These are phyloP conservation scores for Chamaetylas fuelleborni DNA, from an alignment of 2,113 vertebrate species.

Conservation along the genomic window DNA sequence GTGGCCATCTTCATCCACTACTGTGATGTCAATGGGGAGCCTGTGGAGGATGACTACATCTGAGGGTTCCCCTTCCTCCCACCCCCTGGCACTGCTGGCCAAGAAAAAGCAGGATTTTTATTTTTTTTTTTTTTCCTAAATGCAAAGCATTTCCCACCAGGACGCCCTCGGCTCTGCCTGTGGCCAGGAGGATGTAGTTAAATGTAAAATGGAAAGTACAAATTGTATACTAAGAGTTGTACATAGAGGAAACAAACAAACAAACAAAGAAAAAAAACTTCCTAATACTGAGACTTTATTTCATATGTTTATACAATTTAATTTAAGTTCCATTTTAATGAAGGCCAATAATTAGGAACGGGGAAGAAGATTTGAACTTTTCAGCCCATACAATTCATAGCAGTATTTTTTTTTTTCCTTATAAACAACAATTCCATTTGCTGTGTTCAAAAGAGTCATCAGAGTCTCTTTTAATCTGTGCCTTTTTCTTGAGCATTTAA, in stretches of 20 bases:
- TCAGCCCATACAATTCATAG: constrained; percentile 57
- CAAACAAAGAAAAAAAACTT: constrained; percentile 15
- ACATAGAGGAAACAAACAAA: constrained; percentile 66
- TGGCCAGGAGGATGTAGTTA: constrained; percentile 53
- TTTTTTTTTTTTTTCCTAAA: not conserved
- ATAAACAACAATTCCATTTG: constrained; percentile 48
- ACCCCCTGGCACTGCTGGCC: constrained; percentile 8
- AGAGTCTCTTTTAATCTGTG: constrained; percentile 77
- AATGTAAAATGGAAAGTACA: constrained; percentile 70
- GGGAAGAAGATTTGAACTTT: constrained; percentile 63
- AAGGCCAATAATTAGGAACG: constrained; percentile 71
- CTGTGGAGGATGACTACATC: constrained; percentile 95
- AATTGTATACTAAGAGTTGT: constrained; percentile 77
- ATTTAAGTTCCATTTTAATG: constrained; percentile 80
- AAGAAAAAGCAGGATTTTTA: constrained; percentile 2
- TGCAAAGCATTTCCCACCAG: not conserved
- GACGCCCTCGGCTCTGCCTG: not conserved
- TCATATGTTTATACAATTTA: constrained; percentile 83
- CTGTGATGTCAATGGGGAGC: constrained; percentile 93
- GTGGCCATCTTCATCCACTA: constrained; percentile 97
- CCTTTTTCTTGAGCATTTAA: constrained; percentile 76
- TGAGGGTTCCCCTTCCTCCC: constrained; percentile 52
- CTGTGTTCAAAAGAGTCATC: constrained; percentile 69
- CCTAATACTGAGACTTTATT: constrained; percentile 77
- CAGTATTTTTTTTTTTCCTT: constrained; percentile 42